Conservation (phyloP, 2,888 invertebrate genomes). For the Parnassius smintheus region DNA sequence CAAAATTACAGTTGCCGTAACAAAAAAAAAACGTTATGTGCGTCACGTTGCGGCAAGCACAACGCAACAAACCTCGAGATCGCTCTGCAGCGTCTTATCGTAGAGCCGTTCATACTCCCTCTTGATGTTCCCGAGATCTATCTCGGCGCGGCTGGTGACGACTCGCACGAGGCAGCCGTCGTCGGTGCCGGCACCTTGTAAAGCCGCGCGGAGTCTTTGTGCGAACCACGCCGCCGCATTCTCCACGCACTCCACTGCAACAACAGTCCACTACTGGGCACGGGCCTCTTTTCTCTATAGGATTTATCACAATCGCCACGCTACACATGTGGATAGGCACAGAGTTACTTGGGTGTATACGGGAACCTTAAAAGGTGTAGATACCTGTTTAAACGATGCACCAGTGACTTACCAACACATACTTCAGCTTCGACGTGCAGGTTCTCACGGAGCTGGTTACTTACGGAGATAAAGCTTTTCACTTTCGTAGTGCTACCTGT, state of each 20-base stretch:
- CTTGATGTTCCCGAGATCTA: slow-evolving; percentile 86
- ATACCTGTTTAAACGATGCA: no score
- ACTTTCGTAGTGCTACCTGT: background rate
- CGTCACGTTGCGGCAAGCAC: background rate
- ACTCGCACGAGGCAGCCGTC: slow-evolving; percentile 85
- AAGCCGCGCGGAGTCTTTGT: slow-evolving; percentile 82
- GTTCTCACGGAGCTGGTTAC: background rate
- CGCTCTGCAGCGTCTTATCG: slow-evolving; percentile 85
- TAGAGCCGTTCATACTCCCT: slow-evolving; percentile 85
- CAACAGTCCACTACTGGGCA: slow-evolving; percentile 5
- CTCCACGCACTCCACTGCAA: slow-evolving; percentile 87
- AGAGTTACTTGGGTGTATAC: no score
- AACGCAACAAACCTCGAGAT: slow-evolving; percentile 73
- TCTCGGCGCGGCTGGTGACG: slow-evolving; percentile 84
- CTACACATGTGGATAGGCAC: no score
- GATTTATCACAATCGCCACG: no score
- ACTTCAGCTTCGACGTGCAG: background rate
- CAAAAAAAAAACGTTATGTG: slow-evolving; percentile 6
- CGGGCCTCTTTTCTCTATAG: no score
- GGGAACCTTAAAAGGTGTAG: no score
- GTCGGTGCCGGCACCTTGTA: slow-evolving; percentile 87
- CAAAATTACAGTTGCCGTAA: no score
- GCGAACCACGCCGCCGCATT: slow-evolving; percentile 87
- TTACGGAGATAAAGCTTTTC: background rate
- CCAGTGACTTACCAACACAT: slow-evolving; percentile 8